Evolutionary conservation across 2,113 vertebrate genomes (phyloP).

Genomic region (Rana temporaria): DNA sequence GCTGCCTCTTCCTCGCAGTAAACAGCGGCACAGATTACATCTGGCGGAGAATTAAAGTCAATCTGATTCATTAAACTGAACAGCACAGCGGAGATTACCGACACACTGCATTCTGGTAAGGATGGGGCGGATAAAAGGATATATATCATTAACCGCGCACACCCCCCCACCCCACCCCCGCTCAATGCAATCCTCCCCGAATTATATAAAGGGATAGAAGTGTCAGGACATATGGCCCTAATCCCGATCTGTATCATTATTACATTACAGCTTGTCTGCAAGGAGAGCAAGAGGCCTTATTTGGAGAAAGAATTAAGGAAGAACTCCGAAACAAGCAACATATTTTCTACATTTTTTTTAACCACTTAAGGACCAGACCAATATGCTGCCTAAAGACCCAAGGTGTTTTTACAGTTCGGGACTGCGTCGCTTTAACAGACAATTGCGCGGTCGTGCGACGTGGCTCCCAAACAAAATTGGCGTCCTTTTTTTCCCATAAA

Average conservation of each 20-base stretch:
- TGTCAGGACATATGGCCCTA: slow-evolving; percentile 54
- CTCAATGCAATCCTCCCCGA: slow-evolving; percentile 63
- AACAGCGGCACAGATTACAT: slow-evolving; percentile 68
- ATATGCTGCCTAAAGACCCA: too few species aligned
- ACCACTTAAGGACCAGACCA: too few species aligned
- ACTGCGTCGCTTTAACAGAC: too few species aligned
- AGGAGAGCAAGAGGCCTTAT: not conserved
- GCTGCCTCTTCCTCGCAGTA: not conserved
- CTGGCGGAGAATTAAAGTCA: slow-evolving; percentile 74
- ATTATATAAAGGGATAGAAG: slow-evolving; percentile 60
- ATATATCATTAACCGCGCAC: not conserved
- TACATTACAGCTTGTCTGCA: slow-evolving; percentile 13
- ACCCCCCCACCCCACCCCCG: not conserved
- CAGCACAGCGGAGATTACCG: slow-evolving; percentile 68
- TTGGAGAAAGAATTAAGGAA: too few species aligned
- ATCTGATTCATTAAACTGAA: slow-evolving; percentile 73
- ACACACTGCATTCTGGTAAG: slow-evolving; percentile 63
- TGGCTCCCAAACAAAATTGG: too few species aligned
- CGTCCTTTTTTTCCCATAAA: too few species aligned
- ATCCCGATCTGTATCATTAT: slow-evolving; percentile 33
- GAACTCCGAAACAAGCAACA: too few species aligned
- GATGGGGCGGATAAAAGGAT: slow-evolving; percentile 65
- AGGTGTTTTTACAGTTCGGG: too few species aligned
- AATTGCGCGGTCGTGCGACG: too few species aligned
- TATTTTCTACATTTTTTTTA: too few species aligned